Evolutionary conservation across 2,797 vertebrate species (phyloP).

Genomic region (Coracias cyanogaster): DNA sequence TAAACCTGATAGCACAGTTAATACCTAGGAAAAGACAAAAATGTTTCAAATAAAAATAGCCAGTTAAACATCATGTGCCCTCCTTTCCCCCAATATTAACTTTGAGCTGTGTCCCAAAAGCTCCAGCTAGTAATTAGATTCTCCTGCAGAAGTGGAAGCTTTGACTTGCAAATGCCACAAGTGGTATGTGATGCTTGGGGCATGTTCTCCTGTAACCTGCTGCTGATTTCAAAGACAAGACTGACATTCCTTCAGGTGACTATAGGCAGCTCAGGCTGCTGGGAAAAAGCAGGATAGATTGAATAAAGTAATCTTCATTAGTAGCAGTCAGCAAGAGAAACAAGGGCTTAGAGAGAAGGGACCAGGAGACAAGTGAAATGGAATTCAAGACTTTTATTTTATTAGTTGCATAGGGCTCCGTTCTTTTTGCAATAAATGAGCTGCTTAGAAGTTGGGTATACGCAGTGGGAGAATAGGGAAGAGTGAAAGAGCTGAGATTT

Average conservation of each 20-base stretch:
- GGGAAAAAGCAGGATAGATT: background rate
- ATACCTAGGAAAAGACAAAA: background rate
- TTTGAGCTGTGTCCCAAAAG: slow-evolving; percentile 22
- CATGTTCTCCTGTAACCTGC: background rate
- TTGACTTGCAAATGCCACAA: background rate
- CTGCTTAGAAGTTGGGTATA: slow-evolving; percentile 13
- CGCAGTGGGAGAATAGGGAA: background rate
- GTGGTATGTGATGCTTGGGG: slow-evolving; percentile 7
- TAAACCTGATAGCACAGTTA: background rate
- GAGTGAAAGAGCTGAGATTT: background rate
- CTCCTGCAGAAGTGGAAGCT: background rate
- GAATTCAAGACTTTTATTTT: background rate
- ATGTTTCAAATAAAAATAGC: background rate
- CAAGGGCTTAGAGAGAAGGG: background rate
- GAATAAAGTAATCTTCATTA: slow-evolving; percentile 38
- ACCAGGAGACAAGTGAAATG: background rate
- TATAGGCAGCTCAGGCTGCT: background rate
- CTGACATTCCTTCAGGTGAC: background rate
- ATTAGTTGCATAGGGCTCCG: background rate
- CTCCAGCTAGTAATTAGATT: slow-evolving; percentile 15
- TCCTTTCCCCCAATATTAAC: background rate
- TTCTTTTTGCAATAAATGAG: slow-evolving; percentile 3
- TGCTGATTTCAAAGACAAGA: background rate
- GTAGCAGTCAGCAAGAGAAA: background rate
- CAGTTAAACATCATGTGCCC: background rate